phyloP scores from a whole-genome alignment of 2,888 invertebrate species.

The Adela reaumurella region DNA sequence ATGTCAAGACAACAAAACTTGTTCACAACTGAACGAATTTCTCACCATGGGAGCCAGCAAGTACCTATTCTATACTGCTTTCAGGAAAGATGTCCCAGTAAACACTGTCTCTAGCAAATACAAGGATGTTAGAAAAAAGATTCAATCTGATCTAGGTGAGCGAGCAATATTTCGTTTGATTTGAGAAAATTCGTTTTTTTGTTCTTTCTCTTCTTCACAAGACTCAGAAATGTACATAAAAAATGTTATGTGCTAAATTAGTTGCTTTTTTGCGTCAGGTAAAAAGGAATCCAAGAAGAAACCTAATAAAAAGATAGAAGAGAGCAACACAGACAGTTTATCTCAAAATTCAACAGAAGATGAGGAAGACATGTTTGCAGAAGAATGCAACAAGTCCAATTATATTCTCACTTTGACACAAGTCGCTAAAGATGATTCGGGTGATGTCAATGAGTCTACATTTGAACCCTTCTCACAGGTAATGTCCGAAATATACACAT shows the following conservation, averaged over 20 bases:
- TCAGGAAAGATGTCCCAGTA: slow-evolving; percentile 56
- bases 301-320: slow-evolving; percentile 17
- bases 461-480: slow-evolving; percentile 67
- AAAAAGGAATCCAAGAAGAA: slow-evolving; percentile 8
- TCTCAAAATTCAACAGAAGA: slow-evolving; percentile 19
- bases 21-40: slow-evolving; percentile 73
- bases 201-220: no score
- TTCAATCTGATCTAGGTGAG: slow-evolving; percentile 11
- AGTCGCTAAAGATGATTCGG: slow-evolving; percentile 19
- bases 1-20: slow-evolving; percentile 79
- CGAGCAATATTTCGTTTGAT: no score
- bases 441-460: slow-evolving; percentile 24
- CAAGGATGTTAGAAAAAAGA: slow-evolving; percentile 24
- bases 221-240: no score
- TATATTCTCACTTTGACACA: slow-evolving; percentile 72
- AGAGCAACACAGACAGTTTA: slow-evolving; percentile 15
- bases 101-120: slow-evolving; percentile 54
- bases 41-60: slow-evolving; percentile 62
- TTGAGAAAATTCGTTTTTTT: no score
- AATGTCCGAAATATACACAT: no score
- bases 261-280: neutral
- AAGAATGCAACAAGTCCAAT: slow-evolving; percentile 57
- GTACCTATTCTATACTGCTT: slow-evolving; percentile 61
- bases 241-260: no score
- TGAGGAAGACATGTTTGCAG: slow-evolving; percentile 20